A percentile compares a stretch with the other conserved stretches of the same genome.
Evolutionary conservation across 2,797 vertebrate species (phyloP).

Genomic region (Crenuchus spilurus): DNA sequence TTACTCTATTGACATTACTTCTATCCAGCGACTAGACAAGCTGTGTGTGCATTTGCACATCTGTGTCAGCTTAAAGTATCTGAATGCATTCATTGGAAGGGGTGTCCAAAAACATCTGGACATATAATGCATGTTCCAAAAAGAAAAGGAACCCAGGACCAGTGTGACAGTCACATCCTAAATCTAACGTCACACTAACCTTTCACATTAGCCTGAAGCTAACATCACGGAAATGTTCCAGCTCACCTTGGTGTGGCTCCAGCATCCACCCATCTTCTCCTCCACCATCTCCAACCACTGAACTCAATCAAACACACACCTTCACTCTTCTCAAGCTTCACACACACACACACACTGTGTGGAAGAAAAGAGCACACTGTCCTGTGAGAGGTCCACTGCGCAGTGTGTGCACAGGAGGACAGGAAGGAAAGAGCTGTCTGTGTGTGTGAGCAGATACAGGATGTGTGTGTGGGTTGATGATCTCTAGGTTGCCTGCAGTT

Average conservation of each 20-base stretch:
- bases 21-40: too few relatives aligned
- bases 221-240: background rate
- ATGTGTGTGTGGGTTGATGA: conserved; percentile 63
- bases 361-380: background rate
- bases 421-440: conserved; percentile 36
- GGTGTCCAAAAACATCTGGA: too few relatives aligned
- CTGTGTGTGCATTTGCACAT: too few relatives aligned
- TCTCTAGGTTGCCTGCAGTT: background rate
- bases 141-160: too few relatives aligned
- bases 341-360: background rate
- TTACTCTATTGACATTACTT: too few relatives aligned
- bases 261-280: conserved; percentile 78
- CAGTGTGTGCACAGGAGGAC: background rate
- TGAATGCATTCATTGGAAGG: too few relatives aligned
- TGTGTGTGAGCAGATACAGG: conserved; percentile 57
- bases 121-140: too few relatives aligned
- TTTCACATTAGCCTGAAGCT: too few relatives aligned
- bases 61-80: too few relatives aligned
- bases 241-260: conserved; percentile 72
- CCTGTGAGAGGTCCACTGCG: background rate
- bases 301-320: conserved; percentile 3
- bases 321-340: background rate
- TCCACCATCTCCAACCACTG: conserved; percentile 68
- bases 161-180: too few relatives aligned
- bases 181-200: too few relatives aligned